Evolutionary conservation across 2,888 invertebrate genomes (phyloP).

Genomic region (Busseola fusca): DNA sequence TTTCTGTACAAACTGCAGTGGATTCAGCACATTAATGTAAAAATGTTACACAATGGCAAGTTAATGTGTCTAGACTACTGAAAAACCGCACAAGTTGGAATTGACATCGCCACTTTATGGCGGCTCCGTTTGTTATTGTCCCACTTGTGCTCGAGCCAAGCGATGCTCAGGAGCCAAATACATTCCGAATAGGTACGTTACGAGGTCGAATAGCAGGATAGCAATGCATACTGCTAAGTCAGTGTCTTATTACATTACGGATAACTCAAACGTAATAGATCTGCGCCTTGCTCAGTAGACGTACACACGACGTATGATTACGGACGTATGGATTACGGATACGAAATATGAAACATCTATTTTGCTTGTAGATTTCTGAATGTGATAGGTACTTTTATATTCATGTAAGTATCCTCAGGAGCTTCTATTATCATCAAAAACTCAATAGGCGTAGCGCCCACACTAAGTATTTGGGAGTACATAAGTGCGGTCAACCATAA

Average conservation of each 20-base stretch:
- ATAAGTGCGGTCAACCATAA: constrained; percentile 41
- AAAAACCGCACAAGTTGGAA: constrained; percentile 73
- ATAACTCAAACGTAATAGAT: constrained; percentile 55
- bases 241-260: constrained; percentile 50
- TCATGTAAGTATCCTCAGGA: neutral
- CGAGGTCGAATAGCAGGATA: constrained; percentile 47
- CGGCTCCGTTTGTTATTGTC: constrained; percentile 77
- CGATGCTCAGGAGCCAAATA: constrained; percentile 60
- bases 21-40: constrained; percentile 52
- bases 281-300: constrained; percentile 32
- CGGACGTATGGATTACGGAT: constrained; percentile 24
- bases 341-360: constrained; percentile 27
- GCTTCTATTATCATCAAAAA: constrained; percentile 13
- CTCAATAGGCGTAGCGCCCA: neutral
- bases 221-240: constrained; percentile 52
- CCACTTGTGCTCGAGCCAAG: constrained; percentile 82
- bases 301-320: constrained; percentile 21
- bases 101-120: constrained; percentile 76
- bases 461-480: constrained; percentile 5
- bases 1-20: constrained; percentile 32
- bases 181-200: constrained; percentile 59
- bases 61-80: constrained; percentile 76
- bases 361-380: constrained; percentile 8
- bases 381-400: constrained; percentile 28
- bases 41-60: constrained; percentile 57